Percentiles rank a stretch among this genome's conserved stretches.
Conservation (phyloP, 2,113 vertebrate species). For the Cichladusa arquata region DNA sequence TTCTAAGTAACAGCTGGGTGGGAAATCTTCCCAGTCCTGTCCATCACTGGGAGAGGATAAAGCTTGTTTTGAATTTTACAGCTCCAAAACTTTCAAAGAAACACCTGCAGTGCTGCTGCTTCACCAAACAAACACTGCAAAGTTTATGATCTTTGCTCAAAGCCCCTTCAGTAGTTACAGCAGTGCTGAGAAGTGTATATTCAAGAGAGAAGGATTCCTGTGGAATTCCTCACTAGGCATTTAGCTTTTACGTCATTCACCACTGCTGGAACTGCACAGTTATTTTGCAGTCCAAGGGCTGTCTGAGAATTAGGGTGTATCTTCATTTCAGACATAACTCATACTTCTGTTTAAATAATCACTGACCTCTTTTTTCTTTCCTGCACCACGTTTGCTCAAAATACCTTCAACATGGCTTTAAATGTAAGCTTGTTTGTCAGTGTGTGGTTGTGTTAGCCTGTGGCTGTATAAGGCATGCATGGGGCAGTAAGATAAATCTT, state of each 20-base stretch:
- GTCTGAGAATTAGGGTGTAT: slow-evolving; percentile 59
- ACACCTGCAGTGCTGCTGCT: neutral
- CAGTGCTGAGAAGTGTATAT: neutral
- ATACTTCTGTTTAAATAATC: slow-evolving; percentile 51
- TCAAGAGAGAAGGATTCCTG: neutral
- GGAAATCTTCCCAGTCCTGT: neutral
- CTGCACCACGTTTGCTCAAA: neutral
- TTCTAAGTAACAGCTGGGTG: neutral
- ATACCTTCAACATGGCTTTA: neutral
- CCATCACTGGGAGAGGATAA: neutral
- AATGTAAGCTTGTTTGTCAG: neutral
- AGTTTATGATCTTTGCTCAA: neutral
- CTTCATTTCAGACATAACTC: slow-evolving; percentile 66
- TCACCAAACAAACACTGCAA: neutral
- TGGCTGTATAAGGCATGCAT: neutral
- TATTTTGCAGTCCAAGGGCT: slow-evolving; percentile 37
- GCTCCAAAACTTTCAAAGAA: neutral
- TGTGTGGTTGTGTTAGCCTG: neutral
- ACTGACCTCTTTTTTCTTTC: slow-evolving; percentile 32
- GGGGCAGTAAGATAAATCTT: neutral
- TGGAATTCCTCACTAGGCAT: slow-evolving; percentile 27
- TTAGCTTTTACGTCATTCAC: slow-evolving; percentile 34
- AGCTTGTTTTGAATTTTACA: neutral
- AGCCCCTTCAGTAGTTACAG: neutral
- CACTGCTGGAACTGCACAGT: slow-evolving; percentile 25